Percentiles rank a stretch among this genome's conserved stretches.
phyloP scores from a whole-genome alignment of 2,888 invertebrate species.

The Lasius platythorax region DNA sequence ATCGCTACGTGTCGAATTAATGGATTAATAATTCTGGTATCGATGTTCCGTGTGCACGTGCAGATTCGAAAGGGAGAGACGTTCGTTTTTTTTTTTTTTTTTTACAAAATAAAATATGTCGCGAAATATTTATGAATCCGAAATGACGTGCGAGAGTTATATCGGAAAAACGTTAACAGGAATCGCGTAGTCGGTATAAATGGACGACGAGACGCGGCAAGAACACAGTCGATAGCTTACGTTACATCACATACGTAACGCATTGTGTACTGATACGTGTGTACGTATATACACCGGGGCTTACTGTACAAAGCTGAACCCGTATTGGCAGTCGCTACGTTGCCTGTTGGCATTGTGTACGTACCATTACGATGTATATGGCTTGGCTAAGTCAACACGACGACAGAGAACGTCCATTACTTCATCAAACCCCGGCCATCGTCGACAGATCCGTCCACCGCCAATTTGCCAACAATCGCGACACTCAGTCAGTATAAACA shows the following conservation, averaged over 20 bases:
- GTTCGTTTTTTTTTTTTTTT: background rate
- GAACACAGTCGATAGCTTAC: conserved; percentile 31
- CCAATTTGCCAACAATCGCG: conserved; percentile 81
- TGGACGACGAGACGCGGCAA: background rate
- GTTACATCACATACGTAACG: conserved; percentile 8
- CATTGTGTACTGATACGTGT: conserved; percentile 14
- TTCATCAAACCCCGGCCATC: conserved; percentile 83
- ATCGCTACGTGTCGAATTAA: background rate
- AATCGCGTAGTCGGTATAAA: too few relatives aligned
- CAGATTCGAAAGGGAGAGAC: background rate
- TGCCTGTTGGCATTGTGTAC: conserved; percentile 60
- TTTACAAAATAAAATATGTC: background rate
- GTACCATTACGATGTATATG: conserved; percentile 74
- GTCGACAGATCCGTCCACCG: conserved; percentile 80
- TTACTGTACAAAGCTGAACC: conserved; percentile 60
- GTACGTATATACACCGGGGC: conserved; percentile 44
- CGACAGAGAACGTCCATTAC: conserved; percentile 85
- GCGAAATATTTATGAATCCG: too few relatives aligned
- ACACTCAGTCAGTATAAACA: conserved; percentile 74
- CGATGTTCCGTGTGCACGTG: background rate
- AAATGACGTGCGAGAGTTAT: background rate
- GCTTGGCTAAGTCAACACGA: conserved; percentile 80
- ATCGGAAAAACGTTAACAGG: background rate
- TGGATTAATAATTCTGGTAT: background rate
- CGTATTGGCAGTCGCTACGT: conserved; percentile 65